phyloP scores from a whole-genome alignment of 2,888 invertebrate species.

The Sepioteuthis lessoniana region DNA sequence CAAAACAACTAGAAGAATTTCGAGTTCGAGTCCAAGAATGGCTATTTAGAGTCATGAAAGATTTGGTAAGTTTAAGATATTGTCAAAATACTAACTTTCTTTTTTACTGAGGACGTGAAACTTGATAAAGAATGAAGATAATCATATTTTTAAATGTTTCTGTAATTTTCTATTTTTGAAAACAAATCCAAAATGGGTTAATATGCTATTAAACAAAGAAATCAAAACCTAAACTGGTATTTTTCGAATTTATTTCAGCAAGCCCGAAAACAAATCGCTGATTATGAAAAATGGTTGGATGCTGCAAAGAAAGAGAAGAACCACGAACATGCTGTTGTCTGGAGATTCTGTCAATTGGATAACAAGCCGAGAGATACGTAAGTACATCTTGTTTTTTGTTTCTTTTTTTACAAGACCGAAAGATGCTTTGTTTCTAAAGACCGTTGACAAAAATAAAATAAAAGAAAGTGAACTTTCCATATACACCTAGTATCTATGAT shows the following conservation, averaged over 20 bases:
- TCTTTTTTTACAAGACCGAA: too few species aligned
- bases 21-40: slow-evolving; percentile 97
- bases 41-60: slow-evolving; percentile 97
- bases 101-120: background rate
- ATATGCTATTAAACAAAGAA: too few species aligned
- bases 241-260: background rate
- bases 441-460: too few species aligned
- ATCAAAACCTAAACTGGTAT: background rate
- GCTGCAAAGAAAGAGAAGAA: slow-evolving; percentile 58
- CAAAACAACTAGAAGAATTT: slow-evolving; percentile 93
- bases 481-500: too few species aligned
- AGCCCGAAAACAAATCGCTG: background rate
- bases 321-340: slow-evolving; percentile 84
- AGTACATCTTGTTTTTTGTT: background rate
- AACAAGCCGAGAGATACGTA: slow-evolving; percentile 64
- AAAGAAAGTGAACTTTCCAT: too few species aligned
- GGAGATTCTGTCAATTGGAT: slow-evolving; percentile 97
- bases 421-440: background rate
- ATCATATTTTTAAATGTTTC: background rate
- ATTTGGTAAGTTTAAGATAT: slow-evolving; percentile 80
- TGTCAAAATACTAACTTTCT: too few species aligned
- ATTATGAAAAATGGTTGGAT: slow-evolving; percentile 60
- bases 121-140: background rate
- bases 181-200: too few species aligned
- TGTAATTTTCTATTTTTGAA: background rate